Evolutionary conservation across 2,888 invertebrate species (phyloP).

Genomic region (Cephus pygmeus): DNA sequence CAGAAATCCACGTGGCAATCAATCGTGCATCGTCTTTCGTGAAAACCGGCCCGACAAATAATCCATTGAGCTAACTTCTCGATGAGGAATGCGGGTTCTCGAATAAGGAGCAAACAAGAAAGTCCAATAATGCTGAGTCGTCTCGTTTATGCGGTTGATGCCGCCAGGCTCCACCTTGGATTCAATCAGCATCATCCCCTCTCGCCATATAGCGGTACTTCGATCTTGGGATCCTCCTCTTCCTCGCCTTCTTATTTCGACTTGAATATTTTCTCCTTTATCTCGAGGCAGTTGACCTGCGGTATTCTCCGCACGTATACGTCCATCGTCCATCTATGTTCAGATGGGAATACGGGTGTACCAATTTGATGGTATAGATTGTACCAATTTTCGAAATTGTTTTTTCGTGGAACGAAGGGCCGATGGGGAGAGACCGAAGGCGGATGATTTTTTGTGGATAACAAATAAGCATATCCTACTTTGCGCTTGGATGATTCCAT

Average conservation of each 20-base stretch:
- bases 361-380: not conserved
- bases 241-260: not conserved
- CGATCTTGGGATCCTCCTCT: not conserved
- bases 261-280: not conserved
- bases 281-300: not conserved
- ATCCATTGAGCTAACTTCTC: not conserved
- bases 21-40: not conserved
- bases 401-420: not conserved
- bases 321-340: no score
- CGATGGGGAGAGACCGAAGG: not conserved
- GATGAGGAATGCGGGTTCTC: not conserved
- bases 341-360: not conserved
- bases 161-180: not conserved
- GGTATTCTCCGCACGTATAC: not conserved
- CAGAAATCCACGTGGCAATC: not conserved
- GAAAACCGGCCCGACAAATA: not conserved
- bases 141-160: not conserved
- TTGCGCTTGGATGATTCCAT: not conserved
- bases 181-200: not conserved
- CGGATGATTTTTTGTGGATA: not conserved
- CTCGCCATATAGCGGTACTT: not conserved
- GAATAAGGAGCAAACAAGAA: not conserved
- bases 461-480: not conserved
- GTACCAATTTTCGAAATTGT: not conserved
- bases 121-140: not conserved